Percentiles rank a stretch among this genome's conserved stretches.
These are phyloP conservation scores for Aurelia sp. DNA, from an alignment of 30 jellyfish, hydroid and myxozoan genomes.

Conservation along the genomic window DNA sequence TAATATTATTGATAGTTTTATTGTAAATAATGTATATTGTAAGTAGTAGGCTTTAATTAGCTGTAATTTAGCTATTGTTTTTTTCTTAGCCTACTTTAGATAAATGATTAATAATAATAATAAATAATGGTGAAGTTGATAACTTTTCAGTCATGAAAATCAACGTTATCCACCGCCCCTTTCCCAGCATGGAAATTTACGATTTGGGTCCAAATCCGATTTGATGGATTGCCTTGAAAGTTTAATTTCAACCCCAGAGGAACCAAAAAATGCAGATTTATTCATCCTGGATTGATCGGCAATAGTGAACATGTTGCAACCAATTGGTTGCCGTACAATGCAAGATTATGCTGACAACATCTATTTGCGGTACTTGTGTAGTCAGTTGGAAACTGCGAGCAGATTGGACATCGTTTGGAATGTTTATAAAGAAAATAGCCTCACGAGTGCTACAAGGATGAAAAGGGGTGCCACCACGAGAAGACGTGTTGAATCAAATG, in stretches of 20 bases:
- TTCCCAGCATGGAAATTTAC: constrained; percentile 12
- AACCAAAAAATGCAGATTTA: not conserved
- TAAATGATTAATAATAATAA: no score
- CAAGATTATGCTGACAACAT: constrained; percentile 8
- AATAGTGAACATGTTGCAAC: constrained; percentile 8
- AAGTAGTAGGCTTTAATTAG: no score
- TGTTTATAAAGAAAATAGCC: not conserved
- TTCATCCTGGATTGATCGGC: constrained; percentile 32
- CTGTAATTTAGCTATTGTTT: no score
- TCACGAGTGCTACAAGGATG: not conserved
- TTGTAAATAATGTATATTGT: no score
- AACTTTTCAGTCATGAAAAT: not conserved
- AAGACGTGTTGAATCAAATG: not conserved
- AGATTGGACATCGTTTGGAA: constrained; percentile 38
- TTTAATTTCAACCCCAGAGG: not conserved
- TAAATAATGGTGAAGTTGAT: no score
- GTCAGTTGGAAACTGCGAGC: not conserved
- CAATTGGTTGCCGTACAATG: not conserved
- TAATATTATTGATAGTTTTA: no score
- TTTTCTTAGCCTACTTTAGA: no score
- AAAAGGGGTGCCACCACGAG: not conserved
- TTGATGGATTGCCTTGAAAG: not conserved
- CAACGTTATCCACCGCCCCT: constrained; percentile 13
- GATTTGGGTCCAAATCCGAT: constrained; percentile 11
- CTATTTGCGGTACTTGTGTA: not conserved